Conservation (phyloP, 1,140 invertebrate species). For the Maniola jurtina region DNA sequence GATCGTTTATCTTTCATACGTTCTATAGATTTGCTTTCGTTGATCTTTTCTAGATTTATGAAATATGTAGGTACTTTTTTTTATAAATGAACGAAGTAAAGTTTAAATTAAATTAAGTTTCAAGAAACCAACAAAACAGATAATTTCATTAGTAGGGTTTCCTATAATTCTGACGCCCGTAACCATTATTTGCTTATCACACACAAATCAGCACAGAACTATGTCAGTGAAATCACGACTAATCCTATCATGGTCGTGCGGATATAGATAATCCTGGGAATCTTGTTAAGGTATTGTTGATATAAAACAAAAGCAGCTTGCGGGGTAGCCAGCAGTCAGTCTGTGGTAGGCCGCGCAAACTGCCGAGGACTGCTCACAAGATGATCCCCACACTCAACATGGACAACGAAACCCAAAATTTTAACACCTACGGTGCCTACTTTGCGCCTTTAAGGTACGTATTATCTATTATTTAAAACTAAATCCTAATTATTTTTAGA, state of each 20-base stretch:
- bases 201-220: conserved; percentile 54
- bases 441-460: conserved; percentile 62
- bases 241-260: conserved; percentile 64
- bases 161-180: conserved; percentile 37
- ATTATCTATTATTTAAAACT: background rate
- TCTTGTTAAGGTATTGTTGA: conserved; percentile 53
- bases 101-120: conserved; percentile 18
- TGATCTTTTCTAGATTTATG: too few species aligned
- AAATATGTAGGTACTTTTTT: too few species aligned
- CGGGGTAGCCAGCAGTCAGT: conserved; percentile 63
- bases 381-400: conserved; percentile 46
- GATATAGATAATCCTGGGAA: conserved; percentile 58
- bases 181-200: conserved; percentile 40
- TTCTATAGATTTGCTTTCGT: too few species aligned
- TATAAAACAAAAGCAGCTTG: conserved; percentile 52
- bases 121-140: conserved; percentile 32
- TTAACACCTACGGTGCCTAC: conserved; percentile 57
- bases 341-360: conserved; percentile 60
- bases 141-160: conserved; percentile 50
- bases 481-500: background rate
- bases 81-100: background rate
- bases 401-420: conserved; percentile 58
- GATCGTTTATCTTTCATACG: too few species aligned
- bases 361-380: conserved; percentile 73
- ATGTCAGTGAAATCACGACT: conserved; percentile 54